Percentiles rank a stretch among this genome's conserved stretches.
These are phyloP conservation scores for Cliona cf. orientalis DNA, from an alignment of 37 sponge, comb jelly and placozoan species.

Conservation along the genomic window DNA sequence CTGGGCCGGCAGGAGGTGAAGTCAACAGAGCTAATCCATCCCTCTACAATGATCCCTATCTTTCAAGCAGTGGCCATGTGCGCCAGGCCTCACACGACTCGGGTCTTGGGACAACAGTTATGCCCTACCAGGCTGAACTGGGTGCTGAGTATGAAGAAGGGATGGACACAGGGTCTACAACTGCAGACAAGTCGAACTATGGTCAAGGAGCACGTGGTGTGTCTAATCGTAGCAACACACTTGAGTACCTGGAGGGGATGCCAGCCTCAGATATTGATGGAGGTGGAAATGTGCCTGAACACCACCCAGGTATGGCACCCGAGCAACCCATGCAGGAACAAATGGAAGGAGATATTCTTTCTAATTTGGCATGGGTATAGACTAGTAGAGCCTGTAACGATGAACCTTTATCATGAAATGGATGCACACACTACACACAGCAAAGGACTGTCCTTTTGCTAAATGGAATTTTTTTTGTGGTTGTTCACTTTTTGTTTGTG, in stretches of 20 bases:
- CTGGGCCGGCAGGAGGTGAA: constrained; percentile 19
- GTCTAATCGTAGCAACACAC: constrained; percentile 10
- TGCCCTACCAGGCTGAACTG: constrained; percentile 40
- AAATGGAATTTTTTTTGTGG: no score
- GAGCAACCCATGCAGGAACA: constrained; percentile 27
- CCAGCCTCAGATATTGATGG: constrained; percentile 18
- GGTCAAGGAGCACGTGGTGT: constrained; percentile 20
- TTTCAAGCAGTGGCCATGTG: constrained; percentile 55
- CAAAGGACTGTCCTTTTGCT: no score
- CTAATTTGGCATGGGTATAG: not conserved
- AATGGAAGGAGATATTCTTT: constrained; percentile 12
- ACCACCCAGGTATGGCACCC: not conserved
- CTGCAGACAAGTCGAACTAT: not conserved
- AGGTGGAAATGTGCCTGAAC: not conserved
- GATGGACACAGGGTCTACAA: constrained; percentile 6
- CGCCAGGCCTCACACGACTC: constrained; percentile 68
- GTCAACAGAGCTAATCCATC: no score
- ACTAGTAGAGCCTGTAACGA: not conserved
- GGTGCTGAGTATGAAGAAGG: constrained; percentile 4
- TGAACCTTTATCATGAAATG: no score
- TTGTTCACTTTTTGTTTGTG: no score
- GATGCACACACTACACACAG: no score
- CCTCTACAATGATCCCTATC: constrained; percentile 64
- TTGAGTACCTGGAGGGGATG: constrained; percentile 21
- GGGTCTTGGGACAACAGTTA: constrained; percentile 51